Conservation (phyloP, 1,140 invertebrate species). For the Melanaphis sacchari region DNA sequence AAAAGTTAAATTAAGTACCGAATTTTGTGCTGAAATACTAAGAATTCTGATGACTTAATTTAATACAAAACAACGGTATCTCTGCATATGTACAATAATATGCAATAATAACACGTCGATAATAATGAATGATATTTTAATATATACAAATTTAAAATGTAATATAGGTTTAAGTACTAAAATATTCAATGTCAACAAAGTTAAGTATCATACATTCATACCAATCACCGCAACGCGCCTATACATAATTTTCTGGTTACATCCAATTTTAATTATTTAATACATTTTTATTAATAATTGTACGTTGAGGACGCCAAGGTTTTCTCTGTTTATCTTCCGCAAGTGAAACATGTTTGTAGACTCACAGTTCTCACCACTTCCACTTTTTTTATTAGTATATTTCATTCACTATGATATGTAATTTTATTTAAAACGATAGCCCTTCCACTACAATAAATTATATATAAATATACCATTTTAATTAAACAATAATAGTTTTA, state of each 20-base stretch:
- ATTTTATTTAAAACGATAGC: neutral
- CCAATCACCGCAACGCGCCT: neutral
- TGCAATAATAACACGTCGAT: neutral
- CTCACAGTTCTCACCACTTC: neutral
- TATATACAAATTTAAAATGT: neutral
- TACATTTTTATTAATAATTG: neutral
- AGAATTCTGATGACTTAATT: neutral
- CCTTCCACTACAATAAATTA: too few species aligned
- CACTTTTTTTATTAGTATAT: neutral
- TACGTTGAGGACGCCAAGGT: neutral
- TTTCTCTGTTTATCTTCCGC: neutral
- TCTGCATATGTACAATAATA: neutral
- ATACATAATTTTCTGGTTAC: neutral
- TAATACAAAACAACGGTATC: neutral
- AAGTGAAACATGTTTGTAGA: neutral
- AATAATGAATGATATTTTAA: neutral
- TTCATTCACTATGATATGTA: neutral
- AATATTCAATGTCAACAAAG: neutral
- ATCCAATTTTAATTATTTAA: neutral
- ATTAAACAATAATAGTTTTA: neutral
- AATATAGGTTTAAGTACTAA: neutral
- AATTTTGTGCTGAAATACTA: neutral
- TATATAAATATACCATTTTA: neutral
- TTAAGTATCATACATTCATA: neutral
- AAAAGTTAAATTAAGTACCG: neutral